Evolutionary conservation across 1,140 invertebrate genomes (phyloP).

Genomic region (Hestina assimilis): DNA sequence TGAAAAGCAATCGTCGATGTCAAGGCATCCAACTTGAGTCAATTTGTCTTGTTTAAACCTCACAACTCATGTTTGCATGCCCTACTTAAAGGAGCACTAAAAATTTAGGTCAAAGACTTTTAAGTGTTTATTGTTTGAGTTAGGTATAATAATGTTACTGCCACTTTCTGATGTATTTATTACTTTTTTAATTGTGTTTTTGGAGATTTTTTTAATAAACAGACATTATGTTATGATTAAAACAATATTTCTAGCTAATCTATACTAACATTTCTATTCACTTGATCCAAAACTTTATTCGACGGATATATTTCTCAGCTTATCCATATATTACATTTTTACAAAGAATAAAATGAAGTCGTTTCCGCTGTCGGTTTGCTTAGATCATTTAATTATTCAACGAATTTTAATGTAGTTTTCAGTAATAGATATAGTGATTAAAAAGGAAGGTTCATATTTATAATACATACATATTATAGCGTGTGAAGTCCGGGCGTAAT

Average conservation of each 20-base stretch:
- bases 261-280: too few relatives aligned
- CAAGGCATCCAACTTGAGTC: slow-evolving; percentile 27
- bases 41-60: slow-evolving; percentile 55
- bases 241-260: too few relatives aligned
- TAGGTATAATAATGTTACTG: slow-evolving; percentile 8
- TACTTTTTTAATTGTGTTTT: neutral
- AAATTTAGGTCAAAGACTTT: slow-evolving; percentile 58
- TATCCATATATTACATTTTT: too few relatives aligned
- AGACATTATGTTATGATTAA: too few relatives aligned
- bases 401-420: too few relatives aligned
- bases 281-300: too few relatives aligned
- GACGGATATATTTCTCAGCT: too few relatives aligned
- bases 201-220: neutral
- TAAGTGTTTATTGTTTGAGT: slow-evolving; percentile 47
- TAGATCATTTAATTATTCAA: neutral
- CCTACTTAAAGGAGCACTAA: slow-evolving; percentile 44
- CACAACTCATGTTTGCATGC: slow-evolving; percentile 41
- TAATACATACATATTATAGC: too few relatives aligned
- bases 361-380: neutral
- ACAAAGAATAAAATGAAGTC: too few relatives aligned
- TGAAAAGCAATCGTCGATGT: slow-evolving; percentile 6
- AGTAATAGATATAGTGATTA: too few relatives aligned
- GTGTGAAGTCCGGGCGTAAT: too few relatives aligned
- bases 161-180: neutral
- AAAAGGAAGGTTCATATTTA: too few relatives aligned